These are phyloP conservation scores for Notolepis coatsorum DNA, from an alignment of 2,797 vertebrate species.

Conservation along the genomic window DNA sequence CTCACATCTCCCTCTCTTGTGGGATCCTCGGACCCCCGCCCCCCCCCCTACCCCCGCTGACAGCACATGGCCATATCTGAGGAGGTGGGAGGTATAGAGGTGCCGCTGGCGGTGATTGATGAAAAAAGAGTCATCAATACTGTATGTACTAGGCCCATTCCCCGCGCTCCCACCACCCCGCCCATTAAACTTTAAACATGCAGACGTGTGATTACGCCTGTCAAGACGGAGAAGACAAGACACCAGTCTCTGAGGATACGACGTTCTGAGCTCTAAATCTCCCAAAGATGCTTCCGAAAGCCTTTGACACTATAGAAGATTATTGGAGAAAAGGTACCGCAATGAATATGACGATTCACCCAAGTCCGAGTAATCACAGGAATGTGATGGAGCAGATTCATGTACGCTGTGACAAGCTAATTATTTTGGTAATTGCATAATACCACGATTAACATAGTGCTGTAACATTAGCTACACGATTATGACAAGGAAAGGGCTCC, in stretches of 20 bases:
- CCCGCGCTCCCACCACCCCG: conserved; percentile 55
- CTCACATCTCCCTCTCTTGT: conserved; percentile 33
- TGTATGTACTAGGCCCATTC: conserved; percentile 66
- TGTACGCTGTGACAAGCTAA: too few relatives aligned
- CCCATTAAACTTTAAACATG: conserved; percentile 79
- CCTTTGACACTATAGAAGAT: conserved; percentile 22
- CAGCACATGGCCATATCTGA: conserved; percentile 55
- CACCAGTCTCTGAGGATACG: conserved; percentile 61
- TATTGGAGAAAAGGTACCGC: too few relatives aligned
- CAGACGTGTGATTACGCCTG: conserved; percentile 72
- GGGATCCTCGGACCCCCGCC: conserved; percentile 23
- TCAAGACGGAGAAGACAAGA: conserved; percentile 73
- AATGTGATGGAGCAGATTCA: too few relatives aligned
- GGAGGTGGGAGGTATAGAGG: conserved; percentile 36
- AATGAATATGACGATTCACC: too few relatives aligned
- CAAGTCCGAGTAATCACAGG: too few relatives aligned
- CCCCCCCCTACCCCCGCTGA: conserved; percentile 21
- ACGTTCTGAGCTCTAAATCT: conserved; percentile 38
- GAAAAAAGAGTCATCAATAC: conserved; percentile 78
- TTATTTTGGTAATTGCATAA: too few relatives aligned
- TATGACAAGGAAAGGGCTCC: too few relatives aligned
- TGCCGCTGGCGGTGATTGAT: conserved; percentile 52
- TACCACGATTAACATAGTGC: too few relatives aligned
- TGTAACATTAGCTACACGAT: too few relatives aligned
- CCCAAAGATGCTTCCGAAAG: conserved; percentile 22